Evolutionary conservation across 2,888 invertebrate species (phyloP).

Genomic region (Oscheius myriophilus): DNA sequence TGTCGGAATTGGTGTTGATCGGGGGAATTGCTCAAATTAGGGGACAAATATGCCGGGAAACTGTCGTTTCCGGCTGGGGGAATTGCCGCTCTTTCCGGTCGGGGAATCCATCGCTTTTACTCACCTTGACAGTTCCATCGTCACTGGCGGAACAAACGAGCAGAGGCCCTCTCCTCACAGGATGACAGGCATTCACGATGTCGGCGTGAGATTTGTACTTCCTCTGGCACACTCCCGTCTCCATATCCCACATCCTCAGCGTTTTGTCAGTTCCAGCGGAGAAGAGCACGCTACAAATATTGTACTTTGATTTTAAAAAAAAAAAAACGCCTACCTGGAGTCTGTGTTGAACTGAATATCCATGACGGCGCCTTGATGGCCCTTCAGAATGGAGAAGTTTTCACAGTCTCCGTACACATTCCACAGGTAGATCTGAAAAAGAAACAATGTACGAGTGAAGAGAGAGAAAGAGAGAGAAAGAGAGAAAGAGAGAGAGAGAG

Average conservation of each 20-base stretch:
- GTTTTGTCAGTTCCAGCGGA: conserved; percentile 94
- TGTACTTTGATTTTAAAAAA: conserved; percentile 7
- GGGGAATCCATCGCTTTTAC: no score
- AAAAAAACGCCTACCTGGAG: conserved; percentile 23
- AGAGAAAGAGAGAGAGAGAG: conserved; percentile 1
- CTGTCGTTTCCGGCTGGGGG: no score
- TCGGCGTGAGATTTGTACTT: conserved; percentile 75
- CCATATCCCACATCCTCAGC: conserved; percentile 92
- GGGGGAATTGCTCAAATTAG: no score
- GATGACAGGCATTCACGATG: conserved; percentile 76
- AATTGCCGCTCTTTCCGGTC: no score
- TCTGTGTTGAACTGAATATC: conserved; percentile 78
- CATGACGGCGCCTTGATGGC: conserved; percentile 93
- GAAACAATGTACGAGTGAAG: background rate
- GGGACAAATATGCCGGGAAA: no score
- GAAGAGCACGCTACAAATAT: conserved; percentile 78
- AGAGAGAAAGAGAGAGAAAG: conserved; percentile 8
- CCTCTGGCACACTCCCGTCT: conserved; percentile 86
- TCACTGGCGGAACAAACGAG: conserved; percentile 92
- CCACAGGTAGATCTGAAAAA: conserved; percentile 79
- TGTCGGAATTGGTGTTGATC: no score
- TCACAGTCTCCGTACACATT: conserved; percentile 97
- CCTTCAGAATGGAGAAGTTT: conserved; percentile 89
- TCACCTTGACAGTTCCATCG: conserved; percentile 84
- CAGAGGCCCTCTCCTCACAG: conserved; percentile 87